phyloP scores from a whole-genome alignment of 2,797 vertebrate genomes.

The Anisognathus igniventris region DNA sequence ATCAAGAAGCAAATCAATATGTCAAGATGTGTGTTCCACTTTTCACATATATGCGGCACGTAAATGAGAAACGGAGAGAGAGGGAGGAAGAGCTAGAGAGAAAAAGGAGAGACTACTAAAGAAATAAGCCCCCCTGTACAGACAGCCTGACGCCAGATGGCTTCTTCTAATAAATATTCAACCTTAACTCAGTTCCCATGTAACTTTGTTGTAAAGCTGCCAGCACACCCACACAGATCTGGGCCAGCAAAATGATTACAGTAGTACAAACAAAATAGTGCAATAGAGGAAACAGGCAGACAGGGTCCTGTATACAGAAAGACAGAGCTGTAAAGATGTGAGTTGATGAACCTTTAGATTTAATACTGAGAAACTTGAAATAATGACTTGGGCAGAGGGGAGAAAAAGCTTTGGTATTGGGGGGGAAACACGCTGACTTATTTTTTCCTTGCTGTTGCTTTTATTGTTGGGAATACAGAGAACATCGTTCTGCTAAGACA shows the following conservation, averaged over 20 bases:
- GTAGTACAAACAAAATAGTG: conserved; percentile 94
- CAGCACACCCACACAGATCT: conserved; percentile 98
- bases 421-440: background rate
- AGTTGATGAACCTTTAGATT: conserved; percentile 80
- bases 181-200: conserved; percentile 99
- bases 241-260: conserved; percentile 97
- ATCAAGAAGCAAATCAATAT: conserved; percentile 71
- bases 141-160: conserved; percentile 99
- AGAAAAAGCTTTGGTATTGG: background rate
- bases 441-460: conserved; percentile 47
- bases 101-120: conserved; percentile 88
- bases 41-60: conserved; percentile 66
- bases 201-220: conserved; percentile 97
- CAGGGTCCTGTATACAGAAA: conserved; percentile 90
- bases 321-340: conserved; percentile 82
- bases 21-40: conserved; percentile 73
- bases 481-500: conserved; percentile 47
- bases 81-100: conserved; percentile 75
- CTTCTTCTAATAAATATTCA: conserved; percentile 99
- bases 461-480: conserved; percentile 31
- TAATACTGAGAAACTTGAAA: conserved; percentile 73
- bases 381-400: conserved; percentile 57
- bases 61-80: conserved; percentile 69
- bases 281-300: conserved; percentile 92
- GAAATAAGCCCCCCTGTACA: conserved; percentile 90